A percentile compares a stretch with the other conserved stretches of the same genome.
phyloP scores from a whole-genome alignment of 2,797 vertebrate species.

The Intellagama lesueurii region DNA sequence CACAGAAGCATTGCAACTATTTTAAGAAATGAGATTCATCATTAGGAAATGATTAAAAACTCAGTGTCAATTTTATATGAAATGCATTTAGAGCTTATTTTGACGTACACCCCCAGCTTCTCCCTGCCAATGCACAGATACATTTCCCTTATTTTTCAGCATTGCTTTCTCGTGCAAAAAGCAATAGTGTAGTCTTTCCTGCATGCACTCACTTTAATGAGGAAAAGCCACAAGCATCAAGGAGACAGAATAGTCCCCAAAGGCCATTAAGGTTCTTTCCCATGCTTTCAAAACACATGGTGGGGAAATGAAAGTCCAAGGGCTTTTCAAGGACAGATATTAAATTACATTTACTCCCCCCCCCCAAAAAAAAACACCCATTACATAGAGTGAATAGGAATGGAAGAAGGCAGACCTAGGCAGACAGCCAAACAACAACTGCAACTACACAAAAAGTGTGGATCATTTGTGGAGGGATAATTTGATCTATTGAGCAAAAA shows the following conservation, averaged over 20 bases:
- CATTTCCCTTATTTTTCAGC: background rate
- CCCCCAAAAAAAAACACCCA: background rate
- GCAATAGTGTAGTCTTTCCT: conserved; percentile 30
- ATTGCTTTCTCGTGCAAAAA: conserved; percentile 37
- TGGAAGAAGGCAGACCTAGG: background rate
- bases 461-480: background rate
- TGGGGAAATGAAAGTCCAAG: conserved; percentile 49
- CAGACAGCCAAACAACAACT: background rate
- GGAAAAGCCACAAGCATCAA: conserved; percentile 40
- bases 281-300: conserved; percentile 46
- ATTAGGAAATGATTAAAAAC: conserved; percentile 6
- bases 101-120: background rate
- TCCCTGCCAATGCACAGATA: background rate
- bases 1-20: conserved; percentile 15
- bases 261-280: conserved; percentile 51
- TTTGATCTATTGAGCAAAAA: conserved; percentile 7
- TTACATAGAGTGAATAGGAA: background rate
- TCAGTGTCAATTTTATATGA: background rate
- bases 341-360: conserved; percentile 30
- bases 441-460: conserved; percentile 19
- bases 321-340: conserved; percentile 53
- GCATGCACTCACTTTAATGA: conserved; percentile 32
- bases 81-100: background rate
- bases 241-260: conserved; percentile 35
- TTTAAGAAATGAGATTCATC: conserved; percentile 5